phyloP scores from a whole-genome alignment of 2,113 vertebrate species.

The Coreoperca whiteheadi region DNA sequence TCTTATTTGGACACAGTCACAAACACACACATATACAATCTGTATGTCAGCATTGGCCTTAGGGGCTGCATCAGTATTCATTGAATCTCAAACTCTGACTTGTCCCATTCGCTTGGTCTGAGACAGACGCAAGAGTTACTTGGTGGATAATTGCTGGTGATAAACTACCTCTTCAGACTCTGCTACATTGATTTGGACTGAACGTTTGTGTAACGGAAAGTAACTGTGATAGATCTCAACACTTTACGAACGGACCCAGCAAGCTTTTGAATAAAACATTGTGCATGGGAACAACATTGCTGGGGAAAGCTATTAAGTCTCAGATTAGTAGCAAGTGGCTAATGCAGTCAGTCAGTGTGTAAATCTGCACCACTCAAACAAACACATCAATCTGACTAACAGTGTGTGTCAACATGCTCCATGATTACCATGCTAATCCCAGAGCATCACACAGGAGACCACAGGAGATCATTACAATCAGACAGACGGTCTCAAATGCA shows the following conservation, averaged over 20 bases:
- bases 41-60: constrained; percentile 55
- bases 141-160: constrained; percentile 74
- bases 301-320: constrained; percentile 60
- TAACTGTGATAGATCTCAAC: constrained; percentile 76
- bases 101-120: constrained; percentile 57
- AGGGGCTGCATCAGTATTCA: constrained; percentile 63
- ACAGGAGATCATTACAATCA: constrained; percentile 57
- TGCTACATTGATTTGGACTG: constrained; percentile 67
- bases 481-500: constrained; percentile 13
- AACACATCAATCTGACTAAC: constrained; percentile 75
- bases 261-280: constrained; percentile 72
- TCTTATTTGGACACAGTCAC: constrained; percentile 18
- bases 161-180: constrained; percentile 69
- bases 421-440: constrained; percentile 71
- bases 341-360: constrained; percentile 66
- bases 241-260: constrained; percentile 54
- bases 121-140: constrained; percentile 48
- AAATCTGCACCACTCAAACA: constrained; percentile 66
- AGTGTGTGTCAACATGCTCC: constrained; percentile 69
- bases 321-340: constrained; percentile 64
- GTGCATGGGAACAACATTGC: constrained; percentile 55
- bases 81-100: constrained; percentile 66
- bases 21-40: constrained; percentile 4
- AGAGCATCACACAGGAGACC: constrained; percentile 53
- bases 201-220: constrained; percentile 59